phyloP scores from a whole-genome alignment of 53 echinoderm and acorn worm species.

The Echinometra lucunter region DNA sequence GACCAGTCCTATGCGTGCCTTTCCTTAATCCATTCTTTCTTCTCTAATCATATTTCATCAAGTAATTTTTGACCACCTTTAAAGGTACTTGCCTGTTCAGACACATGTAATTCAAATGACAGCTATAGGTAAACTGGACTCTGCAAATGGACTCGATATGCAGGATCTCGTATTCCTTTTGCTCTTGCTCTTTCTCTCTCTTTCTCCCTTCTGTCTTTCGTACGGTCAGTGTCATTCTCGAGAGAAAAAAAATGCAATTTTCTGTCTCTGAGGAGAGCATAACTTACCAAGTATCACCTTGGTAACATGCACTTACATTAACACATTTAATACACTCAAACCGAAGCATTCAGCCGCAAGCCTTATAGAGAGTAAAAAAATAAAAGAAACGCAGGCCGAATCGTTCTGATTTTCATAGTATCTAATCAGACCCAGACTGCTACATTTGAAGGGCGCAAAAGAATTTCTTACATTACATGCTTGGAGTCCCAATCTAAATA shows the following conservation, averaged over 20 bases:
- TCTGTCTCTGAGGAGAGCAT: not conserved
- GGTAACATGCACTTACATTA: not conserved
- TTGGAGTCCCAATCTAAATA: not conserved
- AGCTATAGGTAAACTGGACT: not conserved
- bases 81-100: not conserved
- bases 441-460: not conserved
- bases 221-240: not conserved
- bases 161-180: not conserved
- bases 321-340: not conserved
- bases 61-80: too few species aligned
- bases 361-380: not conserved
- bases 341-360: not conserved
- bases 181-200: not conserved
- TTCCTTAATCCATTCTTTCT: not conserved
- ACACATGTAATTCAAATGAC: not conserved
- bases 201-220: not conserved
- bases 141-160: not conserved
- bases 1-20: not conserved
- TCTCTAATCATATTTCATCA: not conserved
- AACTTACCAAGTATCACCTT: not conserved
- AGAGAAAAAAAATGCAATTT: not conserved
- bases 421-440: constrained; percentile 1
- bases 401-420: not conserved
- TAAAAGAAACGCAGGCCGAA: not conserved
- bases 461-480: constrained; percentile 8